A percentile compares a stretch with the other conserved stretches of the same genome.
Evolutionary conservation across 2,888 invertebrate species (phyloP).

Genomic region (Aspidiotus rigidus): DNA sequence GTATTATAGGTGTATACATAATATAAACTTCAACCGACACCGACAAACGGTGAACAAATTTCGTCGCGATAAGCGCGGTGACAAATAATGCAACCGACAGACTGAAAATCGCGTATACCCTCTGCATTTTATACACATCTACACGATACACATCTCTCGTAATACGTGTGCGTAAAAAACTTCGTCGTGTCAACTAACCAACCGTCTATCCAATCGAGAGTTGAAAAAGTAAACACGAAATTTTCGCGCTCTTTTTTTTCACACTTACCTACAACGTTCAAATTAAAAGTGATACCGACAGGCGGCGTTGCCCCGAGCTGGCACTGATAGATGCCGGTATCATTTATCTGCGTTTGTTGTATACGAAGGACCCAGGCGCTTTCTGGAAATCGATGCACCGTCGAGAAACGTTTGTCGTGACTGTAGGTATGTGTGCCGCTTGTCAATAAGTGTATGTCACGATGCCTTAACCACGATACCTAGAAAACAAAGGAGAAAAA

Average conservation of each 20-base stretch:
- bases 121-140: no score
- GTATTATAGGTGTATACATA: no score
- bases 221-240: constrained; percentile 5
- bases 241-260: background rate
- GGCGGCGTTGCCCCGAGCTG: constrained; percentile 26
- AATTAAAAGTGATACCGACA: constrained; percentile 29
- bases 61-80: no score
- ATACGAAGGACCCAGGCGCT: constrained; percentile 26
- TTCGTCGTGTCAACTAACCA: background rate
- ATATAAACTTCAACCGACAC: no score
- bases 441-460: constrained; percentile 26
- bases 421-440: constrained; percentile 22
- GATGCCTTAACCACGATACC: constrained; percentile 28
- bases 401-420: constrained; percentile 27
- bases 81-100: no score
- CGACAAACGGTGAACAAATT: no score
- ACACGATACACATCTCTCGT: no score
- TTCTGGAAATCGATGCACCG: constrained; percentile 27
- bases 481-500: background rate
- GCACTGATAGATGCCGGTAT: constrained; percentile 30
- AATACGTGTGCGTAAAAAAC: background rate
- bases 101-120: no score
- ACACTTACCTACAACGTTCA: constrained; percentile 26
- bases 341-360: constrained; percentile 28
- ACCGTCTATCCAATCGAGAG: background rate